phyloP scores from a whole-genome alignment of 2,888 invertebrate genomes.

The Acrocera orbiculus region DNA sequence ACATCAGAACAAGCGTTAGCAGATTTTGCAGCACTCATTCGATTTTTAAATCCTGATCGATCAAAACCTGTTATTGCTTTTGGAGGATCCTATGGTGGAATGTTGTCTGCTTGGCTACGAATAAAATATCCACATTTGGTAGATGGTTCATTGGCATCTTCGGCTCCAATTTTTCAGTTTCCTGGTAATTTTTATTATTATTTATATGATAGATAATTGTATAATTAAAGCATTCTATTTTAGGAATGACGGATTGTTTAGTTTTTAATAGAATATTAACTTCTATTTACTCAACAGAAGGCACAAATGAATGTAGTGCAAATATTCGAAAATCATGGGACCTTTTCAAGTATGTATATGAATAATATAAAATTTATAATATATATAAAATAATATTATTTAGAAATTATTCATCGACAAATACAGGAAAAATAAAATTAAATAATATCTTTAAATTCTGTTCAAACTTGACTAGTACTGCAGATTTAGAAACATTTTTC shows the following conservation, averaged over 20 bases:
- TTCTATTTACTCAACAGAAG: constrained; percentile 42
- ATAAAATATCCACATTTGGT: constrained; percentile 89
- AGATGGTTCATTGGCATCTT: constrained; percentile 76
- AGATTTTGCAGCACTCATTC: constrained; percentile 72
- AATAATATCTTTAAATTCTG: constrained; percentile 61
- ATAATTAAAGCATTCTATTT: too few relatives aligned
- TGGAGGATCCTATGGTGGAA: constrained; percentile 90
- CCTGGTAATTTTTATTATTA: constrained; percentile 29
- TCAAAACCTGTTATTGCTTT: constrained; percentile 66
- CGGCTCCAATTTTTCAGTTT: constrained; percentile 83
- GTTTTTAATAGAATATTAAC: constrained; percentile 63
- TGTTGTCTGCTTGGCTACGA: constrained; percentile 90
- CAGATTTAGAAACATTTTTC: constrained; percentile 31
- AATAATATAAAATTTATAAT: background rate
- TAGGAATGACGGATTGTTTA: constrained; percentile 50
- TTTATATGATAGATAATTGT: too few relatives aligned
- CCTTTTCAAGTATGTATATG: constrained; percentile 41
- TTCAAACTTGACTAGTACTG: constrained; percentile 39
- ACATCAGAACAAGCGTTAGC: constrained; percentile 83
- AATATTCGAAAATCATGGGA: constrained; percentile 67
- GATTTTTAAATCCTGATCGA: constrained; percentile 25
- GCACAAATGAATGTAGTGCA: constrained; percentile 40
- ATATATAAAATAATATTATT: constrained; percentile 9
- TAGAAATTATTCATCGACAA: constrained; percentile 36
- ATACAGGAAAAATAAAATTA: constrained; percentile 51